Conservation (phyloP, 1,140 invertebrate species). For the Drosophila fuyamai region DNA sequence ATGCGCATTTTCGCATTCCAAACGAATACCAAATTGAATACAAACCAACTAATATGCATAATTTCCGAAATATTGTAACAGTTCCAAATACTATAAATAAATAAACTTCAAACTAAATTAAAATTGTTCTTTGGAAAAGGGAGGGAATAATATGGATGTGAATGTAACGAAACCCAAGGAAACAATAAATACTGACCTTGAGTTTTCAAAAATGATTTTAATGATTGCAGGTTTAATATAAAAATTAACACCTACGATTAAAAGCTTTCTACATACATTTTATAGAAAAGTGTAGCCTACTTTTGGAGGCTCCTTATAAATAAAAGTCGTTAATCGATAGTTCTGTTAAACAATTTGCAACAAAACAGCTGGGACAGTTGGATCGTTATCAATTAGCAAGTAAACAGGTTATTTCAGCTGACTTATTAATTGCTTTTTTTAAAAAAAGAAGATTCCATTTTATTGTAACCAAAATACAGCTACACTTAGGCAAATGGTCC, state of each 20-base stretch:
- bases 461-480: background rate
- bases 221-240: background rate
- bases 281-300: slow-evolving; percentile 5
- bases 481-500: background rate
- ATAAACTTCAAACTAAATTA: slow-evolving; percentile 64
- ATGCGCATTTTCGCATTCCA: slow-evolving; percentile 43
- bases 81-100: slow-evolving; percentile 73
- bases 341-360: background rate
- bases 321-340: slow-evolving; percentile 13
- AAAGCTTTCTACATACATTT: background rate
- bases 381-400: background rate
- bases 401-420: background rate
- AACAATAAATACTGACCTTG: too few relatives aligned
- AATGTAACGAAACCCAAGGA: too few relatives aligned
- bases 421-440: background rate
- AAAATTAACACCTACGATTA: background rate
- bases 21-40: slow-evolving; percentile 44
- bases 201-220: too few relatives aligned
- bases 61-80: slow-evolving; percentile 75
- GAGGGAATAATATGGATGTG: too few relatives aligned
- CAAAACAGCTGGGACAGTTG: slow-evolving; percentile 11
- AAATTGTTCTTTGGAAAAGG: background rate
- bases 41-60: slow-evolving; percentile 53
- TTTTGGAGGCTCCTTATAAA: background rate
- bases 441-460: background rate